These are phyloP conservation scores for Cryptoprocta ferox DNA, from an alignment of 2,797 vertebrate genomes.

Conservation along the genomic window DNA sequence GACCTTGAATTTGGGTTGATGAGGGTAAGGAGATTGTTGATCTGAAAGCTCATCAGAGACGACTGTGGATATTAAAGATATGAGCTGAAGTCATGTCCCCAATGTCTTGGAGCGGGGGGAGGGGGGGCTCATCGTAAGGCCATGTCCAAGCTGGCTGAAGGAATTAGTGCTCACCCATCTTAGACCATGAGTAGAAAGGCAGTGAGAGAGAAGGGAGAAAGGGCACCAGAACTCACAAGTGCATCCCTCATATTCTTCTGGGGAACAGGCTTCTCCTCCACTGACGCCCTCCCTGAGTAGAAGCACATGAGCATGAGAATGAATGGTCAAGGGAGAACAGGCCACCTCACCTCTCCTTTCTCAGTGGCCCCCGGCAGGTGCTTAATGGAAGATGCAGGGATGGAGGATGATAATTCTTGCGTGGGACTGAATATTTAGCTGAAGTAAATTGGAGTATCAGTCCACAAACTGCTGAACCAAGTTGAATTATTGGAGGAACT, in stretches of 20 bases:
- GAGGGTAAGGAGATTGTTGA: not conserved
- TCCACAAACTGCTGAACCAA: not conserved
- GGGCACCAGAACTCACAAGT: not conserved
- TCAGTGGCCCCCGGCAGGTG: not conserved
- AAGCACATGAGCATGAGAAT: not conserved
- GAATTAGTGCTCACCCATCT: not conserved
- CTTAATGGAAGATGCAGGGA: not conserved
- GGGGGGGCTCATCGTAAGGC: not conserved
- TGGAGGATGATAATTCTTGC: not conserved
- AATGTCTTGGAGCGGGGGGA: too few species aligned
- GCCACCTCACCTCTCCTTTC: not conserved
- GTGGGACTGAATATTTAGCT: not conserved
- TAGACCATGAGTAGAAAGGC: not conserved
- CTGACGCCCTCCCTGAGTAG: not conserved
- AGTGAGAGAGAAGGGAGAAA: not conserved
- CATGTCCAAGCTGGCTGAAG: not conserved
- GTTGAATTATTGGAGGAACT: not conserved
- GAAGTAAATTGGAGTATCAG: not conserved
- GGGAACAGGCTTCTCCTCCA: not conserved
- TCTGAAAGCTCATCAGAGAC: not conserved
- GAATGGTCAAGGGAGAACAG: not conserved
- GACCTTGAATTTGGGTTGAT: not conserved
- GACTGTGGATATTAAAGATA: not conserved
- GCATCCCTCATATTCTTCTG: not conserved
- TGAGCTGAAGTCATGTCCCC: not conserved